phyloP scores from a whole-genome alignment of 2,888 invertebrate genomes.

The Pristionchus arcanus region DNA sequence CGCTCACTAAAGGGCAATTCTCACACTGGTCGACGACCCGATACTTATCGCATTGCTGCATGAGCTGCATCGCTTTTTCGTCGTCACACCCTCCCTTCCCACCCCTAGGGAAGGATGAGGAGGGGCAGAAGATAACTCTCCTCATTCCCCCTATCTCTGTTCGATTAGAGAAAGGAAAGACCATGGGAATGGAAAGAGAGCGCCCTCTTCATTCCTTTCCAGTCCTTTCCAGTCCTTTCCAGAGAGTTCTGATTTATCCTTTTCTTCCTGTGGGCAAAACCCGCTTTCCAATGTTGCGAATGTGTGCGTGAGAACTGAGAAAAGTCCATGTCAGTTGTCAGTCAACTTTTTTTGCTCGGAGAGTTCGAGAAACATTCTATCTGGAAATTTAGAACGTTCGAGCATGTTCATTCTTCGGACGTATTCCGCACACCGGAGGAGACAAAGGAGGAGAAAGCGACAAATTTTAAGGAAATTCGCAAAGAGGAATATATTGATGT shows the following conservation, averaged over 20 bases:
- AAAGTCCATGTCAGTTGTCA: not conserved
- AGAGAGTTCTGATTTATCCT: conserved; percentile 19
- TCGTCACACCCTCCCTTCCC: not conserved
- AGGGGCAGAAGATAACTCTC: not conserved
- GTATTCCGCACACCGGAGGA: no score
- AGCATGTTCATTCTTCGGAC: no score
- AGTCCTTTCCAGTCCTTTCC: no score
- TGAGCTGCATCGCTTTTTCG: conserved; percentile 10
- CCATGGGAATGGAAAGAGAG: not conserved
- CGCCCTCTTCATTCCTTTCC: not conserved
- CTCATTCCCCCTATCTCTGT: not conserved
- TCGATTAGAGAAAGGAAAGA: not conserved
- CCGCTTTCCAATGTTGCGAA: not conserved
- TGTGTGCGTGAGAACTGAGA: not conserved
- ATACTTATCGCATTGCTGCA: conserved; percentile 16
- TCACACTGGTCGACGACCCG: not conserved
- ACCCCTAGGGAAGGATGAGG: conserved; percentile 29
- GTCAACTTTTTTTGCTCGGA: not conserved
- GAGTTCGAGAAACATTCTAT: not conserved
- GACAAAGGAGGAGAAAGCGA: no score
- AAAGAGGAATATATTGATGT: no score
- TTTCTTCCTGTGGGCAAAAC: not conserved
- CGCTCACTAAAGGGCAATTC: not conserved
- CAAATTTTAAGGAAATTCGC: no score
- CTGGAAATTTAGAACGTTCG: not conserved